Evolutionary conservation across 2,888 invertebrate genomes (phyloP).

Genomic region (Arge pagana): DNA sequence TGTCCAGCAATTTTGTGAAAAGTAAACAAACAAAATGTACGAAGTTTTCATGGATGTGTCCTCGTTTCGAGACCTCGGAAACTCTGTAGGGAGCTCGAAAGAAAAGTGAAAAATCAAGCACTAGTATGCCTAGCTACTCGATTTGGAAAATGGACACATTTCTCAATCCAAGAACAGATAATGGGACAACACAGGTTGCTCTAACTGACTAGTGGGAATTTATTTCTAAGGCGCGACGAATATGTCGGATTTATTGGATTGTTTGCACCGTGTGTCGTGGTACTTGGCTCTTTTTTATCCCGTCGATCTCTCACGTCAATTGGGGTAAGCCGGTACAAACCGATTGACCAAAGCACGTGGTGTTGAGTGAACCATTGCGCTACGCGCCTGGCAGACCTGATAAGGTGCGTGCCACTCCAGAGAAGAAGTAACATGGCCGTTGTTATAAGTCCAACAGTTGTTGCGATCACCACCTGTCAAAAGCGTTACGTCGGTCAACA

Average conservation of each 20-base stretch:
- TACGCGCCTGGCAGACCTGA: constrained; percentile 56
- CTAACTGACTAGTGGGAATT: too few species aligned
- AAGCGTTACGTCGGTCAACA: constrained; percentile 32
- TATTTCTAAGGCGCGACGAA: too few species aligned
- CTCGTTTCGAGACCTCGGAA: too few species aligned
- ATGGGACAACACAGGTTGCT: too few species aligned
- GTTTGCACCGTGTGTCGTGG: constrained; percentile 18
- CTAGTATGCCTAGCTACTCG: too few species aligned
- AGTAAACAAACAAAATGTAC: too few species aligned
- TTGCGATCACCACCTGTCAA: constrained; percentile 57
- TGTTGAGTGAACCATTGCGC: constrained; percentile 59
- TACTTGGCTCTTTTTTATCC: constrained; percentile 19
- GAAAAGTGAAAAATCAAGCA: too few species aligned
- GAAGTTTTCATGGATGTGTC: too few species aligned
- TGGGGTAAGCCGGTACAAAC: constrained; percentile 53
- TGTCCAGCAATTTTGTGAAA: too few species aligned
- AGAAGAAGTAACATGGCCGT: constrained; percentile 57
- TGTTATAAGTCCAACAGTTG: constrained; percentile 57
- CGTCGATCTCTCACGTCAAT: constrained; percentile 38
- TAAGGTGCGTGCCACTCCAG: constrained; percentile 58
- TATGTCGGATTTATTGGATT: neutral
- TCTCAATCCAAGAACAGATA: too few species aligned
- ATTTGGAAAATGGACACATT: too few species aligned
- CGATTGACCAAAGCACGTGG: constrained; percentile 58
- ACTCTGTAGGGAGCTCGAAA: too few species aligned